A percentile compares a stretch with the other conserved stretches of the same genome.
These are phyloP conservation scores for Manduca sexta DNA, from an alignment of 1,140 invertebrate genomes.

Conservation along the genomic window DNA sequence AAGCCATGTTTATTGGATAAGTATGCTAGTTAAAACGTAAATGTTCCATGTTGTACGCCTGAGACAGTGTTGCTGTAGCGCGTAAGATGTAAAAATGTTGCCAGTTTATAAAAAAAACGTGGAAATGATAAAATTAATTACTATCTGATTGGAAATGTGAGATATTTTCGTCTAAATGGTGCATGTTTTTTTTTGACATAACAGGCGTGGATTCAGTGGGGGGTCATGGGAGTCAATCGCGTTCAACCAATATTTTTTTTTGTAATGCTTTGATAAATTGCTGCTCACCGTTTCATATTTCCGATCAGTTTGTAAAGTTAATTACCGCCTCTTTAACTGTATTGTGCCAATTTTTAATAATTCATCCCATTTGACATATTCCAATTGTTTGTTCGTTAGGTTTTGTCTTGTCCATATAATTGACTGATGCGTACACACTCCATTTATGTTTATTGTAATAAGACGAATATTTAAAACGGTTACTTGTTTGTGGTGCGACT, in stretches of 20 bases:
- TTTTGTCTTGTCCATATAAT: constrained; percentile 5
- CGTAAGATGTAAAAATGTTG: constrained; percentile 31
- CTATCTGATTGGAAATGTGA: constrained; percentile 1
- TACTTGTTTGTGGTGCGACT: too few species aligned
- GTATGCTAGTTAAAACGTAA: constrained; percentile 5
- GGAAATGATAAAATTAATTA: constrained; percentile 18
- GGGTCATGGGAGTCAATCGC: too few species aligned
- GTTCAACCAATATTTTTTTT: too few species aligned
- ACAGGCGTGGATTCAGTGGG: too few species aligned
- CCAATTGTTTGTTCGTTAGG: constrained; percentile 13
- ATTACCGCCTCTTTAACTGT: constrained; percentile 26
- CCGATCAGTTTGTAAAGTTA: constrained; percentile 1
- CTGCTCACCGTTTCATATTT: too few species aligned
- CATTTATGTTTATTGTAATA: too few species aligned
- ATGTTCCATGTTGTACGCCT: constrained; percentile 29
- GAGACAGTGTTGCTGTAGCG: constrained; percentile 25
- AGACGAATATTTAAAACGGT: too few species aligned
- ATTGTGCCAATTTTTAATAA: constrained; percentile 34
- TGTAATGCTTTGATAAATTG: too few species aligned
- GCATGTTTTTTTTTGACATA: too few species aligned
- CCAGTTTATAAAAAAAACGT: constrained; percentile 17
- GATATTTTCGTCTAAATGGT: neutral
- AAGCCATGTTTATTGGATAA: neutral
- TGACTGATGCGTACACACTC: too few species aligned
- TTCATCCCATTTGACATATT: constrained; percentile 19